Evolutionary conservation across 1,140 invertebrate species (phyloP).

Genomic region (Zaprionus lachaisei): DNA sequence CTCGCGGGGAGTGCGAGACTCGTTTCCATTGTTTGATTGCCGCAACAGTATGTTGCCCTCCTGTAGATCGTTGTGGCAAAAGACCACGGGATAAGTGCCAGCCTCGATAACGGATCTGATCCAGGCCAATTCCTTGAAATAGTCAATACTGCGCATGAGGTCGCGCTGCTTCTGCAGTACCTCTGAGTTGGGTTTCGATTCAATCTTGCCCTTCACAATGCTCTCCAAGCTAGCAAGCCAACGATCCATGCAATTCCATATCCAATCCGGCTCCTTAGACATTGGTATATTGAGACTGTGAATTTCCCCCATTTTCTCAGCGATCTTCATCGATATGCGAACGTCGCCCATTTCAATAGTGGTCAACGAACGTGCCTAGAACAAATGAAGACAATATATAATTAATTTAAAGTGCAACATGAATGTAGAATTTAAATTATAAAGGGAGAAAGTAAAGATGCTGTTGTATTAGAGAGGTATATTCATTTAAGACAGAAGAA

Average conservation of each 20-base stretch:
- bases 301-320: conserved; percentile 95
- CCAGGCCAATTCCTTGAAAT: conserved; percentile 88
- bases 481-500: too few species aligned
- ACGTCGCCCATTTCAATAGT: conserved; percentile 92
- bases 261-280: conserved; percentile 96
- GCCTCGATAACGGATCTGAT: conserved; percentile 86
- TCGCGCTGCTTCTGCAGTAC: conserved; percentile 67
- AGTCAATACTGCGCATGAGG: conserved; percentile 85
- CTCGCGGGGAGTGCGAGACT: conserved; percentile 47
- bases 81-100: conserved; percentile 94
- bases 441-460: too few species aligned
- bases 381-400: background rate
- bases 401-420: background rate
- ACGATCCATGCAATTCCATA: conserved; percentile 94
- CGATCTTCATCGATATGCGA: conserved; percentile 91
- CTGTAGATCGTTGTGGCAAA: conserved; percentile 99
- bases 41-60: conserved; percentile 89
- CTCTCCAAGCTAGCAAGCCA: conserved; percentile 87
- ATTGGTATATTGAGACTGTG: conserved; percentile 97
- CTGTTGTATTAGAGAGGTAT: too few species aligned
- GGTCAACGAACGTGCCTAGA: conserved; percentile 91
- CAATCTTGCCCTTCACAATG: conserved; percentile 71
- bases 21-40: conserved; percentile 33
- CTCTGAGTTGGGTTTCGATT: conserved; percentile 58
- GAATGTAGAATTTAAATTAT: background rate